Conservation (phyloP, 2,797 vertebrate genomes). For the Naso thynnoides region DNA sequence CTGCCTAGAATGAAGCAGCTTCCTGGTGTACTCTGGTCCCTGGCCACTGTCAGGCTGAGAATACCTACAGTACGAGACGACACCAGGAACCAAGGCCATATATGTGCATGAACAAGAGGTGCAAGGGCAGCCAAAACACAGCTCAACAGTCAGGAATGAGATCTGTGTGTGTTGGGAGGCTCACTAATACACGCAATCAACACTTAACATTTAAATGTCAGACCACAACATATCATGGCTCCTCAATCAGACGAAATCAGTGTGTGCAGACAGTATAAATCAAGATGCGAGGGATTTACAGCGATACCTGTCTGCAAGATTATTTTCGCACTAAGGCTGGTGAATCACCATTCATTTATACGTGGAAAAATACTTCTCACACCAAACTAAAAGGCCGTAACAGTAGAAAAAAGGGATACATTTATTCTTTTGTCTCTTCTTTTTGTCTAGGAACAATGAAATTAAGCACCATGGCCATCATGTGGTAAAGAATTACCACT, state of each 20-base stretch:
- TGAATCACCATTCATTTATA: neutral
- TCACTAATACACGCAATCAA: slow-evolving; percentile 5
- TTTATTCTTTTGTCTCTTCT: neutral
- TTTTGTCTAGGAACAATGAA: slow-evolving; percentile 16
- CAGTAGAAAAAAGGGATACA: neutral
- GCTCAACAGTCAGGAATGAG: slow-evolving; percentile 27
- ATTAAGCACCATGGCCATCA: neutral
- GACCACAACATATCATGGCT: neutral
- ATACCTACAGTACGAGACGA: slow-evolving; percentile 46
- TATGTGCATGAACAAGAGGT: slow-evolving; percentile 60
- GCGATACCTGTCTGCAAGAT: neutral
- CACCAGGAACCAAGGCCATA: slow-evolving; percentile 62
- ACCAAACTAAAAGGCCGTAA: neutral
- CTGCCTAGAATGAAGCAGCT: slow-evolving; percentile 44
- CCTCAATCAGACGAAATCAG: slow-evolving; percentile 2
- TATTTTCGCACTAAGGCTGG: neutral
- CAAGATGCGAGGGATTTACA: neutral
- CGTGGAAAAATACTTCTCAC: neutral
- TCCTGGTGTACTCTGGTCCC: slow-evolving; percentile 41
- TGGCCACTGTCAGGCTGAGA: slow-evolving; percentile 34
- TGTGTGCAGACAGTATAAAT: neutral
- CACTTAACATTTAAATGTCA: slow-evolving; percentile 22
- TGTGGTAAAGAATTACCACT: neutral
- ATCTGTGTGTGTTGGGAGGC: slow-evolving; percentile 21
- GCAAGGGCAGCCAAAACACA: slow-evolving; percentile 19